A percentile compares a stretch with the other conserved stretches of the same genome.
phyloP scores from a whole-genome alignment of 2,113 vertebrate species.

The Strix uralensis region DNA sequence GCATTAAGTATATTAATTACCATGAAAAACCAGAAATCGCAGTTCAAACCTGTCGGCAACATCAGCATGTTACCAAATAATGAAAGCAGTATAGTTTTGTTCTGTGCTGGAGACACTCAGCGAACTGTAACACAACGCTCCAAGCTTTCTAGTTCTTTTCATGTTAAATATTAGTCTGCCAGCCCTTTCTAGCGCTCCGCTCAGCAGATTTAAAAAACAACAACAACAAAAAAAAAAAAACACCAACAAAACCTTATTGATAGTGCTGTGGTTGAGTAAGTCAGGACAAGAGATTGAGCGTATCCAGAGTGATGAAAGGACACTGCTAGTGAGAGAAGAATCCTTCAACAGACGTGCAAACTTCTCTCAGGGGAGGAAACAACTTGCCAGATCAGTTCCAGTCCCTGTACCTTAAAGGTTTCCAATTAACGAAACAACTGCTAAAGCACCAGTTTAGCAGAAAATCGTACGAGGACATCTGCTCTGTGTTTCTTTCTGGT shows the following conservation, averaged over 20 bases:
- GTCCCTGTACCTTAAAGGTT: not conserved
- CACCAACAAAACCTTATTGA: not conserved
- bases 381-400: not conserved
- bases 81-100: not conserved
- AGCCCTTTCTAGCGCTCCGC: not conserved
- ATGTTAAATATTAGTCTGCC: not conserved
- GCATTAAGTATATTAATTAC: not conserved
- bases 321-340: not conserved
- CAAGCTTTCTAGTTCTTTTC: not conserved
- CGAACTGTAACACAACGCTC: not conserved
- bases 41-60: not conserved
- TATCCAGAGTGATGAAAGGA: not conserved
- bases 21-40: not conserved
- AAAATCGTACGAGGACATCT: too few relatives aligned
- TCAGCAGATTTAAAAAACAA: not conserved
- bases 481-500: not conserved
- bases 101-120: not conserved
- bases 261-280: not conserved
- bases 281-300: not conserved
- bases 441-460: not conserved
- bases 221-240: not conserved
- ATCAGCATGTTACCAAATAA: not conserved
- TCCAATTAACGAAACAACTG: not conserved
- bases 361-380: not conserved
- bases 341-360: not conserved